Evolutionary conservation across 2,888 invertebrate species (phyloP), one percentile per base, ranked within the genome.

Genomic region (Aporophyla nigra): DNA sequence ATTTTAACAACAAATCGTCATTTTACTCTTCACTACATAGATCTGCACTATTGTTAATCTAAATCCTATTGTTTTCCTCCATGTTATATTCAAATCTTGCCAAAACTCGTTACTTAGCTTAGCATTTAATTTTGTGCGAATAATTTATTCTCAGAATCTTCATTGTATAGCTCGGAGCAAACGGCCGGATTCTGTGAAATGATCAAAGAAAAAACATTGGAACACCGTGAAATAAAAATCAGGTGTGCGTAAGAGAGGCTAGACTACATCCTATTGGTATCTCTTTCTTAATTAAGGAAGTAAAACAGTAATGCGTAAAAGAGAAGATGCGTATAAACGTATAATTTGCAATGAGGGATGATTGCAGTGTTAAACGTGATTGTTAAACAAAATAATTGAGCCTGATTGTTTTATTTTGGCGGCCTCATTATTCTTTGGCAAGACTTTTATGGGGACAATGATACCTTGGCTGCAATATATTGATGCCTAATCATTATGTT

Each of bases 191-290:
- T 86, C 86, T 70, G 72, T 81, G 86, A 86, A 86, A 86, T 76
- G 74, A 76, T 58, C 78, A 68, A 69, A 78, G 75, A 81, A 83
- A 75, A 80, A 83, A 78, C 71, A 71, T 76, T 66, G 73, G 76
- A 86, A 80, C 78, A 80, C 76, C 78, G 73, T 86, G 68, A 87
- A 86, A 86, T 86, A 84, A 81, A 86, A 86, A 84, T 86, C 84
- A 70, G 68, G 79, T 66, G 77, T 75, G 74, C 61, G 78, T 81
- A 68, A 73, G 84, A 65, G 79, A 83, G 3, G 43, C 61, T 53
- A 27, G 16, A 53, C 54, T 40, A 72, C 16, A 76, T 76, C 71
- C 67, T 83, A 58, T 66, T 66, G 71, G 43, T 63, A 43, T 81
- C 79, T 66, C 75, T 49, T 66, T 87, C 46, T 3, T 78, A 81